These are phyloP conservation scores for Turritopsis dohrnii DNA, from an alignment of 30 jellyfish, hydroid and myxozoan species.

Conservation along the genomic window DNA sequence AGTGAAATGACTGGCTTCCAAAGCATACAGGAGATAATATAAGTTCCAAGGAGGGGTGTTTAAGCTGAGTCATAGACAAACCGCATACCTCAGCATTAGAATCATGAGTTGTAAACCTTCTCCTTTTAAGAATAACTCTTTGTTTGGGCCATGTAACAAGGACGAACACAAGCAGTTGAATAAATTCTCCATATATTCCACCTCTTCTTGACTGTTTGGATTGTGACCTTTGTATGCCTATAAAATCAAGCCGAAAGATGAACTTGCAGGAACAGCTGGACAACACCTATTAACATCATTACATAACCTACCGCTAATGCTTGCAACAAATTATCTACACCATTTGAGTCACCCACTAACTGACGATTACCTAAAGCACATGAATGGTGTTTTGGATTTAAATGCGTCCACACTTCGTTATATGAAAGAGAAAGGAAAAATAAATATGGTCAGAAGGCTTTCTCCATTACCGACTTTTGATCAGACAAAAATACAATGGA, in stretches of 20 bases:
- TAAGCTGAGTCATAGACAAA: neutral
- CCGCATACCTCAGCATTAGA: conserved; percentile 77
- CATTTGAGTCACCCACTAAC: conserved; percentile 71
- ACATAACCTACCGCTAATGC: conserved; percentile 79
- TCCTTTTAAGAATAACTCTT: conserved; percentile 87
- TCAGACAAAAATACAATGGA: no score
- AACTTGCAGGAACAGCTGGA: neutral
- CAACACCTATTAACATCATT: neutral
- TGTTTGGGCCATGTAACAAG: conserved; percentile 63
- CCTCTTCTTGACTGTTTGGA: conserved; percentile 74
- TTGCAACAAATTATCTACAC: conserved; percentile 73
- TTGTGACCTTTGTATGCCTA: conserved; percentile 82
- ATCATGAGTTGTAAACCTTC: conserved; percentile 96
- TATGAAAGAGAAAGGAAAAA: no score
- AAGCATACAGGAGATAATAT: no score
- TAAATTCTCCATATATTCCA: conserved; percentile 92
- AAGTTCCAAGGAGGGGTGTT: neutral
- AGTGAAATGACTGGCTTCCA: no score
- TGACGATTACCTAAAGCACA: conserved; percentile 71
- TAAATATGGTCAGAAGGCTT: no score
- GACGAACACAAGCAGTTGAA: conserved; percentile 93
- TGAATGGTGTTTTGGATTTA: no score
- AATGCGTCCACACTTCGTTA: no score
- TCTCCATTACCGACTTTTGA: no score
- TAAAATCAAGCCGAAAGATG: neutral